A percentile compares a stretch with the other conserved stretches of the same genome.
These are phyloP conservation scores for Monoplex corrugatus DNA, from an alignment of 2,888 invertebrate species.

Conservation along the genomic window DNA sequence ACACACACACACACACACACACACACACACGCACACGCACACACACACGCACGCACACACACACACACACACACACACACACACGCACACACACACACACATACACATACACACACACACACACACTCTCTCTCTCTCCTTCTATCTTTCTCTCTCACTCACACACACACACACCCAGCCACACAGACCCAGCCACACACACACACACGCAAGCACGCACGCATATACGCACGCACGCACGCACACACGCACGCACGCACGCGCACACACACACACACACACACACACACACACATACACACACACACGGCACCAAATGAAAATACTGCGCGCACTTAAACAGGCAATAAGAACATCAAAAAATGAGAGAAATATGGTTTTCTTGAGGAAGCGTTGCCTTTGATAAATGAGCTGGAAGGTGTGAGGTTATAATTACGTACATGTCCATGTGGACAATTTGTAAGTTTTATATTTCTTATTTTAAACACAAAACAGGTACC, in stretches of 20 bases:
- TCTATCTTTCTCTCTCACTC: neutral
- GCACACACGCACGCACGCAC: conserved; percentile 14
- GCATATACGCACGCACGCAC: neutral
- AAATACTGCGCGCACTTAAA: no score
- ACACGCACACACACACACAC: conserved; percentile 25
- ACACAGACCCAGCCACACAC: neutral
- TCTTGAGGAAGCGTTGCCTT: no score
- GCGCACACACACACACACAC: conserved; percentile 21
- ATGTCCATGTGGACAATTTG: no score
- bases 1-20: no score
- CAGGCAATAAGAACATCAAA: no score
- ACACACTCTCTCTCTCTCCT: neutral
- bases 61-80: neutral
- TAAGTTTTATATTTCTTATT: no score
- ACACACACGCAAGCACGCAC: neutral
- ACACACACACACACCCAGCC: conserved; percentile 7
- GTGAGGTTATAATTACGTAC: no score
- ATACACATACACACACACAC: conserved; percentile 20
- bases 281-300: conserved; percentile 5
- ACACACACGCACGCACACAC: neutral
- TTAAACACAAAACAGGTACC: no score
- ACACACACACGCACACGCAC: no score
- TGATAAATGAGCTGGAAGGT: no score
- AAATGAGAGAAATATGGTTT: no score
- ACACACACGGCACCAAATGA: neutral